Evolutionary conservation across 1,140 invertebrate genomes (phyloP), one percentile per base, ranked within the genome.

Genomic region (Zaprionus taronus): DNA sequence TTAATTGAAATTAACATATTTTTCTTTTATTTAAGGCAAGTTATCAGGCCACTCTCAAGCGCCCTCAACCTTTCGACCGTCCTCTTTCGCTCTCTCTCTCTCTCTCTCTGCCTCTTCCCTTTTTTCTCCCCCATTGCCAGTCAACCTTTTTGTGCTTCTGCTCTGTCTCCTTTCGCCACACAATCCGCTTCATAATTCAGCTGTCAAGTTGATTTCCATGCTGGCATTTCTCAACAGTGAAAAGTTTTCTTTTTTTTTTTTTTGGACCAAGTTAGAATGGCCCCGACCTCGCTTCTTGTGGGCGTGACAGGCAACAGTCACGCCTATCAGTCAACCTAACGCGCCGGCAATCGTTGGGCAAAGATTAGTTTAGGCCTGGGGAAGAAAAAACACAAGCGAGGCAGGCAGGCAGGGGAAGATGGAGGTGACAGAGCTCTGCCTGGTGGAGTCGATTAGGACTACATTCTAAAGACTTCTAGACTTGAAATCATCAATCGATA

Each of bases 1-100:
- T 87, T 87, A 87, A 87, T 87, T 89, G 84, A 89, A 87, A 87
- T 83, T 87, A 87, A 89, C 83, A 87, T 87, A 83, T 87, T 87
- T 87, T 64, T 79, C 71, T 81, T 84, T 84, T 84, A 84, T 84
- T 84, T 66, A 77, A 85, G 79, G 70, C 82, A 81, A 84, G 66
- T 75, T 79, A 70, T 71, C 80, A 78, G 66, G 62, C 61, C 24
- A 57, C 53, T 36, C 36, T 51, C 47, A 22, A 26, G 53, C 63
- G 57, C 17, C 41, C 34, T 38, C 41, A 11, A 22, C 38, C 55
- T 12, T n/a, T 5, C n/a, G 5, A 7, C 3, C 62, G 4, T 3
- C 12, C 31, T 31, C 7, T 26, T 7, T 34, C 9, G 0, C 9
- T 34, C 31, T 31, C 31, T 11, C 2, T 49, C 9, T 34, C 31